A percentile compares a stretch with the other conserved stretches of the same genome.
phyloP scores from a whole-genome alignment of 1,140 invertebrate species.

The Euwallacea similis region DNA sequence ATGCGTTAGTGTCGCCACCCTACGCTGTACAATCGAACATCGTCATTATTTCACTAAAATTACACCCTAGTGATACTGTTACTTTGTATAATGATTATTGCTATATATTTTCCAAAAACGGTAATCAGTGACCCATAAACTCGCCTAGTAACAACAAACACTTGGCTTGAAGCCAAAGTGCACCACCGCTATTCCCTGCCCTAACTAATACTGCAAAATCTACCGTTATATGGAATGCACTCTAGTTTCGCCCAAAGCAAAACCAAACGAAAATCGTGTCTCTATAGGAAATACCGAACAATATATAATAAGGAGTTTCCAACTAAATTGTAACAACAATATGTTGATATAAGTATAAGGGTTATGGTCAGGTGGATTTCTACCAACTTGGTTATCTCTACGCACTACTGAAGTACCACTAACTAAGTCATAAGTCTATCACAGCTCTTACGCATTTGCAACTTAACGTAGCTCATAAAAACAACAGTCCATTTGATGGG shows the following conservation, averaged over 20 bases:
- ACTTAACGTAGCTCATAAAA: conserved; percentile 39
- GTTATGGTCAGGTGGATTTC: conserved; percentile 24
- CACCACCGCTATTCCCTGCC: conserved; percentile 13
- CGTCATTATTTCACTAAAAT: conserved; percentile 38
- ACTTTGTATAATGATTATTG: conserved; percentile 50
- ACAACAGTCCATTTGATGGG: conserved; percentile 12
- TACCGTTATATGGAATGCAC: conserved; percentile 37
- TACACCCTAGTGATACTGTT: conserved; percentile 39
- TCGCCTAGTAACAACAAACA: background rate
- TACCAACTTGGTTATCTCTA: conserved; percentile 4
- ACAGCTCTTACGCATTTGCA: conserved; percentile 51
- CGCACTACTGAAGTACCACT: conserved; percentile 39
- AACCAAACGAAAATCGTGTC: conserved; percentile 15
- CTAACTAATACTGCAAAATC: conserved; percentile 34
- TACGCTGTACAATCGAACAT: conserved; percentile 14
- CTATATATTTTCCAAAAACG: conserved; percentile 47
- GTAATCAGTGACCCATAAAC: conserved; percentile 44
- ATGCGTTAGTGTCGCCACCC: conserved; percentile 11
- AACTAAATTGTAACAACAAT: too few species aligned
- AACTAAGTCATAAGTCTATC: conserved; percentile 49
- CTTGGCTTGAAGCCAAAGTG: background rate
- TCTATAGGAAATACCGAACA: too few species aligned
- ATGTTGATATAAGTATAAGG: too few species aligned
- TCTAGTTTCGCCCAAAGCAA: conserved; percentile 21
- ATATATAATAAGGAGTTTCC: too few species aligned